Conservation (phyloP, 2,888 invertebrate genomes). For the Tridacna gigas region DNA sequence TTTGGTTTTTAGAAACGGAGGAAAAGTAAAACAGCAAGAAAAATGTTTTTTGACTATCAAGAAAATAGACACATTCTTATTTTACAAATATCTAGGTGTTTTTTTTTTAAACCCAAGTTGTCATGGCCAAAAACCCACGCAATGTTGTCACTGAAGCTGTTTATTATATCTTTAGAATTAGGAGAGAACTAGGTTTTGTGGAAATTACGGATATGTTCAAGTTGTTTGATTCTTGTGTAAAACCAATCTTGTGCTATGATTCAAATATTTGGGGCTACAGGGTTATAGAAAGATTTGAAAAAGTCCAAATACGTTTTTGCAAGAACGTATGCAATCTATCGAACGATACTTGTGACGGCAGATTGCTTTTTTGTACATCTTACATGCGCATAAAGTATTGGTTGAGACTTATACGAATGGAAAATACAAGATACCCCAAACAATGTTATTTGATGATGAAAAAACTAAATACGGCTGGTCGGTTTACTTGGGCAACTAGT, state of each 20-base stretch:
- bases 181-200: slow-evolving; percentile 1
- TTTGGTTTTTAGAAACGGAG: slow-evolving; percentile 26
- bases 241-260: slow-evolving; percentile 30
- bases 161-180: slow-evolving; percentile 1
- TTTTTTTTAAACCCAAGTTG: slow-evolving; percentile 27
- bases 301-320: slow-evolving; percentile 35
- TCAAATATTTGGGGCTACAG: slow-evolving; percentile 37
- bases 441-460: too few relatives aligned
- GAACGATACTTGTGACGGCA: slow-evolving; percentile 28
- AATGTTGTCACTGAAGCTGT: slow-evolving; percentile 16
- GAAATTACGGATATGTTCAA: slow-evolving; percentile 14
- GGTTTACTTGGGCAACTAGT: slow-evolving; percentile 29
- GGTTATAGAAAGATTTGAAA: slow-evolving; percentile 29
- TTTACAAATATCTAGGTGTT: slow-evolving; percentile 42
- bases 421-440: slow-evolving; percentile 29
- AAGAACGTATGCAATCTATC: slow-evolving; percentile 17
- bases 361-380: slow-evolving; percentile 22
- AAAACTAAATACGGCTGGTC: slow-evolving; percentile 7
- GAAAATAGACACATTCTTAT: slow-evolving; percentile 23
- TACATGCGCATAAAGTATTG: slow-evolving; percentile 34
- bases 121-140: slow-evolving; percentile 22
- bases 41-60: slow-evolving; percentile 26
- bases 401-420: slow-evolving; percentile 34
- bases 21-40: slow-evolving; percentile 20
- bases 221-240: slow-evolving; percentile 32